Evolutionary conservation across 2,113 vertebrate genomes (phyloP), one percentile per base, ranked within the genome.

Genomic region (Galeopterus variegatus): DNA sequence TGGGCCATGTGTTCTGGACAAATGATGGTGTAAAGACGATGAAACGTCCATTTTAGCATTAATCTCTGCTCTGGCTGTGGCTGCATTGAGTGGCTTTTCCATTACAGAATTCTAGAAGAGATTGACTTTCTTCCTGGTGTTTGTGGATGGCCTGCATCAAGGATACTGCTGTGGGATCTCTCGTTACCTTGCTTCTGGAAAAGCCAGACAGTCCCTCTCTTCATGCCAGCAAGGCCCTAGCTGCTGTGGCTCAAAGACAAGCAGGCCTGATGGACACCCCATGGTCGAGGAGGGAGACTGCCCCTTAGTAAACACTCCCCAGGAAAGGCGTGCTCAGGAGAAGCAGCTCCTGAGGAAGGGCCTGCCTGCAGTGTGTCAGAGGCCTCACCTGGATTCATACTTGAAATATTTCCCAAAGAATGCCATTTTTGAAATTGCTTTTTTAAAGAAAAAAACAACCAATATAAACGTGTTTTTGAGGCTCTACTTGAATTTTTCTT

Each of bases 291-390:
- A 52, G 54, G 8, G 56, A 33, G 12, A 26, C 36, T 23, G 5
- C 9, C 28, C 31, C 6, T 1, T 26, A 2, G 4, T 0, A 3
- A 1, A 1, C 10, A 1, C 50, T 23, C 4, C 0, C 0, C 6
- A 5, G 41, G 70, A 69, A 6, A 19, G 72, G 41, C 52, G 1
- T n/a, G 67, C 21, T 11, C n/a, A 3, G 9, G 36, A 9, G 48
- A 0, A 4, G 45, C 13, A 80, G 19, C 76, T 31, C 11, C 18
- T 1, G 1, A 15, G 54, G 54, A 28, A 21, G 82, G 83, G 41
- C 50, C 1, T 1, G 9, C 60, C 9, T 19, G 41, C 56, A 6
- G 33, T 41, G 36, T 26, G 70, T 86, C 54, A 26, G 26, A 84
- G 33, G 12, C 28, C 58, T n/a, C 1, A 15, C 54, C 69, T 15